Evolutionary conservation across 1,140 invertebrate species (phyloP).

Genomic region (Tachypleus tridentatus): DNA sequence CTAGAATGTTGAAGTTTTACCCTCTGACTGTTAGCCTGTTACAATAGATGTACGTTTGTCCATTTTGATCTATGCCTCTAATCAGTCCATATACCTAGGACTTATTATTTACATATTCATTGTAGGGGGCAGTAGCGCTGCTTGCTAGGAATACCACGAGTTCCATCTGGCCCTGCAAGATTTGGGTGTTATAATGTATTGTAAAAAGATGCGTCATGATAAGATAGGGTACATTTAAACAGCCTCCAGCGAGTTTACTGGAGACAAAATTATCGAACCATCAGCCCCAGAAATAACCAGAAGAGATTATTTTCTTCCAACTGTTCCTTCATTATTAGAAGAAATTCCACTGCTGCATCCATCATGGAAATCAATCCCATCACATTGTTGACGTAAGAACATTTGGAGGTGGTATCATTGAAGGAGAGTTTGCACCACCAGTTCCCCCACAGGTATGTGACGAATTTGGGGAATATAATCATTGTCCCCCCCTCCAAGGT

Average conservation of each 20-base stretch:
- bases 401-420: too few species aligned
- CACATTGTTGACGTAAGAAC: too few species aligned
- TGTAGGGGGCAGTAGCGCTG: constrained; percentile 67
- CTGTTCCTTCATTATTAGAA: constrained; percentile 23
- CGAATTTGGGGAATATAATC: too few species aligned
- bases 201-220: constrained; percentile 23
- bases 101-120: constrained; percentile 70
- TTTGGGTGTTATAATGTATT: constrained; percentile 29
- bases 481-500: too few species aligned
- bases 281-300: not conserved
- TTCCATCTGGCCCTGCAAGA: constrained; percentile 20
- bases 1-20: constrained; percentile 14
- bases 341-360: not conserved
- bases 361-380: too few species aligned
- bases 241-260: constrained; percentile 6
- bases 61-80: constrained; percentile 7
- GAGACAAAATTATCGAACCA: too few species aligned
- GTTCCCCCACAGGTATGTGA: too few species aligned
- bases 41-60: too few species aligned
- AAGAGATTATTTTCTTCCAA: too few species aligned
- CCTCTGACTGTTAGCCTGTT: constrained; percentile 9
- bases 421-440: too few species aligned
- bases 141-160: constrained; percentile 35
- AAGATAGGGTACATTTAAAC: constrained; percentile 33
- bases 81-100: not conserved